These are phyloP conservation scores for Acanthurus leucopareius DNA, from an alignment of 2,797 vertebrate genomes.

Conservation along the genomic window DNA sequence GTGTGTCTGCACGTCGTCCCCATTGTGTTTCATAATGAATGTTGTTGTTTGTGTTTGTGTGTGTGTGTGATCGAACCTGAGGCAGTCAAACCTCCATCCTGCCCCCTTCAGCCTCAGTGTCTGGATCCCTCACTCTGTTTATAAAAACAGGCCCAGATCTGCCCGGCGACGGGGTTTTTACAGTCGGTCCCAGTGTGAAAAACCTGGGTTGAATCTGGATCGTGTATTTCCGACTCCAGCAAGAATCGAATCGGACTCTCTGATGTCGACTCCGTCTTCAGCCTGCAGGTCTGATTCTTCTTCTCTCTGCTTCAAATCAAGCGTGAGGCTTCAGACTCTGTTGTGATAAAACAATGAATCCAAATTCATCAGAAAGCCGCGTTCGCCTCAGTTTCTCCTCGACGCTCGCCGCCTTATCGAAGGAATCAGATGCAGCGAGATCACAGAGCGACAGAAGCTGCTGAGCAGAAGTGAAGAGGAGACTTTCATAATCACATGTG, in stretches of 20 bases:
- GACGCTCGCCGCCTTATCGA: neutral
- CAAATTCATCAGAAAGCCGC: constrained; percentile 5
- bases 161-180: constrained; percentile 39
- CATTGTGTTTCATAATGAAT: constrained; percentile 34
- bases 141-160: constrained; percentile 57
- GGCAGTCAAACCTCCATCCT: constrained; percentile 42
- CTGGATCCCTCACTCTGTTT: constrained; percentile 44
- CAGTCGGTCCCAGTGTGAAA: constrained; percentile 38
- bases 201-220: constrained; percentile 61
- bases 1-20: neutral
- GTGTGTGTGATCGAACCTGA: constrained; percentile 33
- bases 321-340: neutral
- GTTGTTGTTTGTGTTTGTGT: constrained; percentile 46
- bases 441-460: neutral
- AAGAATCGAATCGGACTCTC: constrained; percentile 1
- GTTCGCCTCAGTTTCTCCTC: constrained; percentile 17
- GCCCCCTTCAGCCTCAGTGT: constrained; percentile 16
- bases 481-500: constrained; percentile 28
- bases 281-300: constrained; percentile 22
- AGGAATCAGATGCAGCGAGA: constrained; percentile 10
- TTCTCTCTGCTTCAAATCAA: constrained; percentile 2
- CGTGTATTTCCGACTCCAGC: constrained; percentile 36
- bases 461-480: neutral
- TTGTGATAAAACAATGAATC: neutral
- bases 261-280: constrained; percentile 29